Conservation (phyloP, 2,888 invertebrate species). For the Epinotia brunnichana region DNA sequence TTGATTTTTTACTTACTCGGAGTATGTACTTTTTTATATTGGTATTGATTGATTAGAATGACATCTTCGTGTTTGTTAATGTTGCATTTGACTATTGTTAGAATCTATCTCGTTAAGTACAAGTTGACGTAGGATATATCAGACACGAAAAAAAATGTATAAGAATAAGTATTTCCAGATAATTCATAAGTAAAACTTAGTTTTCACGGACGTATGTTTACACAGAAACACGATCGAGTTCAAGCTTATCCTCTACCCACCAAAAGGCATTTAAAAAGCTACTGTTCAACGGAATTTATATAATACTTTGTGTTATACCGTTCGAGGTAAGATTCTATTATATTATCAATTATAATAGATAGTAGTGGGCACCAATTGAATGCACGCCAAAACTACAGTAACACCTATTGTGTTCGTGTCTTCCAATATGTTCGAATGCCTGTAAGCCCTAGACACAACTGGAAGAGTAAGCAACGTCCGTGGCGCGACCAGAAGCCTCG, state of each 20-base stretch:
- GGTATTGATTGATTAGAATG: slow-evolving; percentile 3
- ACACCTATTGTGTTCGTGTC: no score
- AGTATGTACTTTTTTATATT: slow-evolving; percentile 15
- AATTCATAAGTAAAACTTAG: not conserved
- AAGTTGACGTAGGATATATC: slow-evolving; percentile 23
- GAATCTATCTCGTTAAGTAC: slow-evolving; percentile 13
- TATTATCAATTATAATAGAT: no score
- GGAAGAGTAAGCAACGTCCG: no score
- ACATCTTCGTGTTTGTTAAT: slow-evolving; percentile 7
- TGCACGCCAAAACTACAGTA: not conserved
- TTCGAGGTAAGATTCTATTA: no score
- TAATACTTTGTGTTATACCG: no score
- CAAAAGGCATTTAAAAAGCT: no score
- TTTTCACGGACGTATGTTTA: not conserved
- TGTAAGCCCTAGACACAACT: no score
- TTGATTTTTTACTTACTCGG: slow-evolving; percentile 21
- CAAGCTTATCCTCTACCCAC: no score
- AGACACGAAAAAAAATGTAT: not conserved
- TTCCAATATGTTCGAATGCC: no score
- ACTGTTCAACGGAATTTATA: no score
- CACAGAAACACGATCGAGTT: no score
- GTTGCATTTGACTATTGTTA: slow-evolving; percentile 7
- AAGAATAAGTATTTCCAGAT: not conserved
- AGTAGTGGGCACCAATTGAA: not conserved
- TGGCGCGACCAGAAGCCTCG: not conserved